Percentiles rank a stretch among this genome's conserved stretches.
Conservation (phyloP, 1,140 invertebrate species). For the Caenorhabditis brenneri region DNA sequence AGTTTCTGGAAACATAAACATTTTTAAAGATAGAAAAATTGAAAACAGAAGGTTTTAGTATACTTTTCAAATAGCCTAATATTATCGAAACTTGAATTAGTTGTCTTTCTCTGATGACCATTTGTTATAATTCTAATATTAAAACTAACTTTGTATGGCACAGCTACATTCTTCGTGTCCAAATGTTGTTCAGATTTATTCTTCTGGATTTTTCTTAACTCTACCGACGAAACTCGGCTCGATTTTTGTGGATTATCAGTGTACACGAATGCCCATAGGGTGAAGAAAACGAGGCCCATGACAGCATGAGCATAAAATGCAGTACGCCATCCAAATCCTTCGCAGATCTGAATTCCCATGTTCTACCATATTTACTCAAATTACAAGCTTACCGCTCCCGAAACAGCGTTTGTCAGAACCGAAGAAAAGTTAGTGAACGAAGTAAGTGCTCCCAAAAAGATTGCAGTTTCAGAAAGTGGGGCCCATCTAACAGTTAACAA, state of each 20-base stretch:
- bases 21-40: neutral
- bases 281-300: constrained; percentile 28
- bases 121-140: too few relatives aligned
- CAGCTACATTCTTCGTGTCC: constrained; percentile 23
- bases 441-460: constrained; percentile 27
- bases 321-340: constrained; percentile 35
- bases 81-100: too few relatives aligned
- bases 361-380: too few relatives aligned
- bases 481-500: constrained; percentile 44
- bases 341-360: neutral
- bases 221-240: neutral
- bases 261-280: constrained; percentile 41
- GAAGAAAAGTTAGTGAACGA: constrained; percentile 44
- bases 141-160: constrained; percentile 39
- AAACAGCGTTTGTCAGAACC: constrained; percentile 34
- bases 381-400: constrained; percentile 37
- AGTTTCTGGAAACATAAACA: constrained; percentile 23
- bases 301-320: constrained; percentile 39
- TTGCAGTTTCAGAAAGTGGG: constrained; percentile 40
- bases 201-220: constrained; percentile 29
- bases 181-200: constrained; percentile 41
- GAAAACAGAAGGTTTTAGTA: too few relatives aligned
- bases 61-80: too few relatives aligned
- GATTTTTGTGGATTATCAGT: constrained; percentile 33
- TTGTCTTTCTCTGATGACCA: too few relatives aligned